A percentile compares a stretch with the other conserved stretches of the same genome.
Conservation (phyloP, 2,888 invertebrate species). For the Ferrisia virgata region DNA sequence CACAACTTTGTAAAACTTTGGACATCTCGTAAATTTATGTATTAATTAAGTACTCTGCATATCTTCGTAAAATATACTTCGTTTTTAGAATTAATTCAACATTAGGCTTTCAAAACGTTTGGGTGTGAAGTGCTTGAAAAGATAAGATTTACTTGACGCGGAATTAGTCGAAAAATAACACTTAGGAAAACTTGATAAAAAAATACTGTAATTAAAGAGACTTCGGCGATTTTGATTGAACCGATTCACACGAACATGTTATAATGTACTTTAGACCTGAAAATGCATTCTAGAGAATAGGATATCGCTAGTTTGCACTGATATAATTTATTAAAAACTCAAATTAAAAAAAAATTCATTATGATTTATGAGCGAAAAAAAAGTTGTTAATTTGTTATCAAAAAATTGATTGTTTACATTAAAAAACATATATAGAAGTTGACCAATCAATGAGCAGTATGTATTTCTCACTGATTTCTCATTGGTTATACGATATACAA, state of each 20-base stretch:
- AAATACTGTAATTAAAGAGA: neutral
- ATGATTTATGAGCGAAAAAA: too few species aligned
- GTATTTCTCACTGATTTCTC: neutral
- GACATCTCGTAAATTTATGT: neutral
- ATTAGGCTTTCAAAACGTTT: neutral
- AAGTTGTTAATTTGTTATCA: neutral
- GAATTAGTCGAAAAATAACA: neutral
- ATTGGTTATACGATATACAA: neutral
- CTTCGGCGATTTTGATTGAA: neutral
- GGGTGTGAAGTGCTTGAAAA: neutral
- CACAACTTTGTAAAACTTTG: conserved; percentile 27
- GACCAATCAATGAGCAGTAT: neutral
- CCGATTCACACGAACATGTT: too few species aligned
- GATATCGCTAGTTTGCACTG: too few species aligned
- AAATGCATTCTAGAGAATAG: too few species aligned
- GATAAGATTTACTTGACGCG: neutral
- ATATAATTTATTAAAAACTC: too few species aligned
- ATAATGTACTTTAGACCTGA: too few species aligned
- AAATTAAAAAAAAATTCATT: neutral
- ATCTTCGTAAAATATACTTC: neutral
- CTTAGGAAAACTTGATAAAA: neutral
- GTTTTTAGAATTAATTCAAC: neutral
- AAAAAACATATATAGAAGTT: neutral
- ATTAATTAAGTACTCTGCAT: neutral
- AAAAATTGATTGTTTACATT: neutral